Percentiles rank a stretch among this genome's conserved stretches.
Evolutionary conservation across 2,888 invertebrate species (phyloP).

Genomic region (Ethmia dodecea): DNA sequence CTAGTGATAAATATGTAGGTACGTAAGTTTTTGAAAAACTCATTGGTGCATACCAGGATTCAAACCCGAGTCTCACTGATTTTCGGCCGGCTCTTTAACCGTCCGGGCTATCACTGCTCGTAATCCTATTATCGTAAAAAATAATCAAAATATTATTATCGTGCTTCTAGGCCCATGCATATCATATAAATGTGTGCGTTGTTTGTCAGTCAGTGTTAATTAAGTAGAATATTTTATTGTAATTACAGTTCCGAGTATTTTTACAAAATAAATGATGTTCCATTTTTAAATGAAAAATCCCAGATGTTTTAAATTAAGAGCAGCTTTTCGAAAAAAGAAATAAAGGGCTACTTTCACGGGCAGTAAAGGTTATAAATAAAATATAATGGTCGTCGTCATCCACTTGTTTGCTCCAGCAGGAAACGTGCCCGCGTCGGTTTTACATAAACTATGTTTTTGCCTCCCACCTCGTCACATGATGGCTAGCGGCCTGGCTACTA

Average conservation of each 20-base stretch:
- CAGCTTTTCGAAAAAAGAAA: background rate
- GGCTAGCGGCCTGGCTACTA: background rate
- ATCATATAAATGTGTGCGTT: too few species aligned
- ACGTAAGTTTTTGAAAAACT: too few species aligned
- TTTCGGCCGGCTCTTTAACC: too few species aligned
- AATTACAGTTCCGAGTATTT: conserved; percentile 5
- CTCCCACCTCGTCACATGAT: conserved; percentile 9
- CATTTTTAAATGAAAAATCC: background rate
- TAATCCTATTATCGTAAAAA: too few species aligned
- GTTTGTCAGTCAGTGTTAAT: too few species aligned
- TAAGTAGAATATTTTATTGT: too few species aligned
- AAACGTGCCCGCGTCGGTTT: conserved; percentile 1
- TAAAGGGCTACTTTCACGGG: background rate
- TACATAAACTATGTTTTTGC: conserved; percentile 1
- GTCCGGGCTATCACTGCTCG: too few species aligned
- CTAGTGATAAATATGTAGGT: too few species aligned
- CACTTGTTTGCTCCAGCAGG: background rate
- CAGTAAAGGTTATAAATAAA: background rate
- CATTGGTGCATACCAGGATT: too few species aligned
- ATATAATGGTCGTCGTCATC: conserved; percentile 1
- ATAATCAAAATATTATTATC: too few species aligned
- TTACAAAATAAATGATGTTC: background rate
- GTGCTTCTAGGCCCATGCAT: too few species aligned
- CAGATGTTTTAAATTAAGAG: background rate
- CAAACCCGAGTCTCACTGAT: too few species aligned